Percentiles rank a stretch among this genome's conserved stretches.
Evolutionary conservation across 2,888 invertebrate species (phyloP).

Genomic region (Sycophila texana): DNA sequence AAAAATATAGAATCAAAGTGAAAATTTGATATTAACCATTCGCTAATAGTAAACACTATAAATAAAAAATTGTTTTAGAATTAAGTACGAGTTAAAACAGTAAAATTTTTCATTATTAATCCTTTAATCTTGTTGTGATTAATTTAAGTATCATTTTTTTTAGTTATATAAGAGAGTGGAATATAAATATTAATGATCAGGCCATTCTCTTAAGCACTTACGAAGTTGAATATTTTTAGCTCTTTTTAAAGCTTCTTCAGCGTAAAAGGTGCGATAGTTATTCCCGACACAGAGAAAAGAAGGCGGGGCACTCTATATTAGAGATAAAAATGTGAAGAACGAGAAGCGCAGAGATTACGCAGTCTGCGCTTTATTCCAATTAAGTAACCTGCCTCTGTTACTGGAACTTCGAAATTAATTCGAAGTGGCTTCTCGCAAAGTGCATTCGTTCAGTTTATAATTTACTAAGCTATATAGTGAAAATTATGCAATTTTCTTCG

Average conservation of each 20-base stretch:
- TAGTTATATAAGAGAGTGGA: slow-evolving; percentile 17
- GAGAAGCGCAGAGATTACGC: slow-evolving; percentile 60
- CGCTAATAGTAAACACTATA: too few species aligned
- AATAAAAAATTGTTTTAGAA: too few species aligned
- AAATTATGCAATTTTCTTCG: not conserved
- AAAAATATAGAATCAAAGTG: too few species aligned
- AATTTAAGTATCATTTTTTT: not conserved
- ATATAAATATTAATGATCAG: not conserved
- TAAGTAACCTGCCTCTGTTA: slow-evolving; percentile 54
- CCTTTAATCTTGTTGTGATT: too few species aligned
- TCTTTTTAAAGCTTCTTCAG: slow-evolving; percentile 6
- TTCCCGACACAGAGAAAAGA: slow-evolving; percentile 41
- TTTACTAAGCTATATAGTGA: not conserved
- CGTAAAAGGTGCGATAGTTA: slow-evolving; percentile 5
- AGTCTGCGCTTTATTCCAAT: slow-evolving; percentile 62
- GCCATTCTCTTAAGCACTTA: not conserved
- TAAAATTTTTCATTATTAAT: too few species aligned
- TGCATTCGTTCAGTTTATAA: slow-evolving; percentile 34
- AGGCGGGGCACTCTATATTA: slow-evolving; percentile 44
- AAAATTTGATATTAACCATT: too few species aligned
- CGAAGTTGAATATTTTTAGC: not conserved
- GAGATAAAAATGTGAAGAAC: slow-evolving; percentile 37
- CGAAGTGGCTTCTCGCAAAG: slow-evolving; percentile 21
- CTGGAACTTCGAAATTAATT: slow-evolving; percentile 35
- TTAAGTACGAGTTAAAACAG: too few species aligned